A percentile compares a stretch with the other conserved stretches of the same genome.
phyloP scores from a whole-genome alignment of 2,797 vertebrate genomes.

The Petrocephalus sullivani region DNA sequence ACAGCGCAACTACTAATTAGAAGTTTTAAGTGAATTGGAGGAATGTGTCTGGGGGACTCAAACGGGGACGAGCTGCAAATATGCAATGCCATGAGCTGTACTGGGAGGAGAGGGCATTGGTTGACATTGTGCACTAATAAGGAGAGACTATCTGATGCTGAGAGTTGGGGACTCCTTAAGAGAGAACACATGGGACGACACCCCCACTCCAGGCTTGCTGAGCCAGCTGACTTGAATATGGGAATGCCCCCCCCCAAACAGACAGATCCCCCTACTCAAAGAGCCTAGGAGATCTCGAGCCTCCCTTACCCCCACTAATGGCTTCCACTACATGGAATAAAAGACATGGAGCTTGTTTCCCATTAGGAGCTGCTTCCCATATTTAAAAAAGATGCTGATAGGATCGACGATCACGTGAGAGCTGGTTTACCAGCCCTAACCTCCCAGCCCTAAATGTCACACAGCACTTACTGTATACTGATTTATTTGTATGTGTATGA shows the following conservation, averaged over 20 bases:
- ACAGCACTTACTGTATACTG: conserved; percentile 30
- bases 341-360: neutral
- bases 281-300: neutral
- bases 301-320: neutral
- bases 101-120: neutral
- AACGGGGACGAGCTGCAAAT: neutral
- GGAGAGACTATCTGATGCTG: neutral
- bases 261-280: neutral
- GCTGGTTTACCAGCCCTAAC: neutral
- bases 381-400: neutral
- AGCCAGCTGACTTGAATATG: neutral
- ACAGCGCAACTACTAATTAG: neutral
- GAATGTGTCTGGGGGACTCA: neutral
- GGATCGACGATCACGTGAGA: neutral
- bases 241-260: neutral
- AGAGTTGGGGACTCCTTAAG: neutral
- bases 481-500: conserved; percentile 46
- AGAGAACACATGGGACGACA: neutral
- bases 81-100: neutral
- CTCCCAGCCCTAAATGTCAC: neutral
- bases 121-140: neutral
- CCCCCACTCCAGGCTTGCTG: neutral
- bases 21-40: neutral
- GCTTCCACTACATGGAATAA: neutral
- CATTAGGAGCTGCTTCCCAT: conserved; percentile 3